phyloP scores from a whole-genome alignment of 2,797 vertebrate species.

The Gadopsis marmoratus region DNA sequence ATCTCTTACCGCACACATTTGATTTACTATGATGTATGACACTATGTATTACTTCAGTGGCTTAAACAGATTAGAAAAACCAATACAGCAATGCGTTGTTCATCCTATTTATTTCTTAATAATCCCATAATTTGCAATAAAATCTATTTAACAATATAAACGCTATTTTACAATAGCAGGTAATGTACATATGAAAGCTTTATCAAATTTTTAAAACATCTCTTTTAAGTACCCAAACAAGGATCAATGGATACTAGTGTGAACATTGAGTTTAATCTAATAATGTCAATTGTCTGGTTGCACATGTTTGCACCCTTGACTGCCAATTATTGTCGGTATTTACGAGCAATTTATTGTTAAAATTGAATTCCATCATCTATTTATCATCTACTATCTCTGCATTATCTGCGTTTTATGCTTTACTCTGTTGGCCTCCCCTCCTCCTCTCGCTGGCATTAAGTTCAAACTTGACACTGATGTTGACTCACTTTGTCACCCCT shows the following conservation, averaged over 20 bases:
- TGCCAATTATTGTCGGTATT: conserved; percentile 44
- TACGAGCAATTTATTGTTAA: conserved; percentile 65
- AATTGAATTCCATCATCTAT: conserved; percentile 76
- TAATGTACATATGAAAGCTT: neutral
- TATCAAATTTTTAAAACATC: conserved; percentile 30
- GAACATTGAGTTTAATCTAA: conserved; percentile 15
- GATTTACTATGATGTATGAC: neutral
- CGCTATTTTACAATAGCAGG: neutral
- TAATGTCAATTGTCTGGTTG: conserved; percentile 15
- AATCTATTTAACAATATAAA: neutral
- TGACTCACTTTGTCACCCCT: conserved; percentile 89
- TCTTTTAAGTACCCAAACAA: neutral
- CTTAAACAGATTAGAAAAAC: neutral
- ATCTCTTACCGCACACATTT: neutral
- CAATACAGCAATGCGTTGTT: neutral
- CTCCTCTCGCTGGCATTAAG: conserved; percentile 87
- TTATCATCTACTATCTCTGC: conserved; percentile 78
- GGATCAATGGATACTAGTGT: conserved; percentile 5
- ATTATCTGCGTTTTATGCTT: conserved; percentile 83
- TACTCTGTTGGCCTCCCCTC: conserved; percentile 78
- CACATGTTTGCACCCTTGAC: conserved; percentile 27
- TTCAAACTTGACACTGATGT: conserved; percentile 90
- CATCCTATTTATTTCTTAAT: neutral
- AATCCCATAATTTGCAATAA: neutral
- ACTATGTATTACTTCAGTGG: neutral